Percentiles rank a stretch among this genome's conserved stretches.
Conservation (phyloP, 2,888 invertebrate species). For the Platycnemis pennipes region DNA sequence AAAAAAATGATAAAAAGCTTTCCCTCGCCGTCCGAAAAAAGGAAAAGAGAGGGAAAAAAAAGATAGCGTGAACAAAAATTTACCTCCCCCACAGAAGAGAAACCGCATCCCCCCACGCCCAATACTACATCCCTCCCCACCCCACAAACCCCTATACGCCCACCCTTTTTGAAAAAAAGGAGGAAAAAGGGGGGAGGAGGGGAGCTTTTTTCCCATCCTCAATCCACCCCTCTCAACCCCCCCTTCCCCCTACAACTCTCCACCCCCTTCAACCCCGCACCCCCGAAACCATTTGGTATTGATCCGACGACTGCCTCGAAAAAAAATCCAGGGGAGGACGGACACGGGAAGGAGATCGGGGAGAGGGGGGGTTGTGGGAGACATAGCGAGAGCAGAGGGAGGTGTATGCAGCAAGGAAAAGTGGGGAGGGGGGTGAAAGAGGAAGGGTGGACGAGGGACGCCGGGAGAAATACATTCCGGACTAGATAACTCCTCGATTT, state of each 20-base stretch:
- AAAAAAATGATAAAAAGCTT: not conserved
- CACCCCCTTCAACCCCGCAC: not conserved
- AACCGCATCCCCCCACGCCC: conserved; percentile 37
- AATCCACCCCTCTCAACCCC: conserved; percentile 10
- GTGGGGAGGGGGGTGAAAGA: not conserved
- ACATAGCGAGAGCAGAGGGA: not conserved
- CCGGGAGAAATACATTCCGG: not conserved
- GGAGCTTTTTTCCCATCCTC: conserved; percentile 24
- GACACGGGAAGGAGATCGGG: not conserved
- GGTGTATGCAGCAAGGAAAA: not conserved
- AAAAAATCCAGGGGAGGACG: conserved; percentile 2
- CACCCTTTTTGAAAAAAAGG: not conserved
- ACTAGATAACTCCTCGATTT: no score
- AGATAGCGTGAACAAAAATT: conserved; percentile 12
- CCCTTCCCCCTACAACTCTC: not conserved
- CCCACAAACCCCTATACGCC: not conserved
- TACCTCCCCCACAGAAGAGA: not conserved
- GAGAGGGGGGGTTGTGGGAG: not conserved
- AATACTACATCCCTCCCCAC: not conserved
- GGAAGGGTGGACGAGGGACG: no score
- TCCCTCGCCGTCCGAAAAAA: conserved; percentile 14
- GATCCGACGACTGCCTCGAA: conserved; percentile 54
- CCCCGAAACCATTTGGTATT: conserved; percentile 61
- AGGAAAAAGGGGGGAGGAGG: not conserved
- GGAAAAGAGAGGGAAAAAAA: not conserved